Base-by-base conservation (phyloP, 2,888 invertebrate species). In the Scaptomyza polygonia region DNA sequence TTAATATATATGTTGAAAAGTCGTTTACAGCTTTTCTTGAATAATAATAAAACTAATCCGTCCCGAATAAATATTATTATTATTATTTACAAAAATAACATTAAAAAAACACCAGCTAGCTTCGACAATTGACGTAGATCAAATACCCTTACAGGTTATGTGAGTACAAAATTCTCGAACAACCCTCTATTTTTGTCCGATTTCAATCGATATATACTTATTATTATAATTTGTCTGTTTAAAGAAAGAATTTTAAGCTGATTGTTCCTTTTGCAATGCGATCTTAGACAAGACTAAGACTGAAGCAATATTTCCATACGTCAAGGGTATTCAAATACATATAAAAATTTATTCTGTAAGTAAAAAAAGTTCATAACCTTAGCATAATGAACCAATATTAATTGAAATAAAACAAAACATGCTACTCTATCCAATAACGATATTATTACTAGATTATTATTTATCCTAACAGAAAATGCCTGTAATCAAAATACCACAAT, bases 391-490 rank as follows among this genome's bases (percentile, higher is more conserved):
- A 55, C 21, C 18, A 39, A 18, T 43, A 14, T 52, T 36, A 34
- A 43, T 34, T 44, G 6, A 52, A 59, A 34, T 30, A 29, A 42
- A 47, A 29, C 27, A 14, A 42, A 61, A 55, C n/a, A n/a, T 49
- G 40, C 34, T 54, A 29, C 30, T 43, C 16, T 27, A 39, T 51
- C 21, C 18, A 30, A 44, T 36, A 36, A 36, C 14, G n/a, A 39
- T 57, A 57, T 32, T 48, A 48, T 53, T 25, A 48, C 64, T 68
- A 54, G 34, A 64, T 47, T 45, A 36, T 36, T 70, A 45, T 67
- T 44, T 47, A 66, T 56, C 43, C 43, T 72, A 58, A 70, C 43
- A 52, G 34, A 59, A 58, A 66, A 52, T 53, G 59, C 61, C 39
- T 72, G 67, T 67, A 72, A 61, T 57, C 27, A 25, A 49, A 53